Conservation (phyloP, 1,140 invertebrate species). For the Bradynema listronoti region DNA sequence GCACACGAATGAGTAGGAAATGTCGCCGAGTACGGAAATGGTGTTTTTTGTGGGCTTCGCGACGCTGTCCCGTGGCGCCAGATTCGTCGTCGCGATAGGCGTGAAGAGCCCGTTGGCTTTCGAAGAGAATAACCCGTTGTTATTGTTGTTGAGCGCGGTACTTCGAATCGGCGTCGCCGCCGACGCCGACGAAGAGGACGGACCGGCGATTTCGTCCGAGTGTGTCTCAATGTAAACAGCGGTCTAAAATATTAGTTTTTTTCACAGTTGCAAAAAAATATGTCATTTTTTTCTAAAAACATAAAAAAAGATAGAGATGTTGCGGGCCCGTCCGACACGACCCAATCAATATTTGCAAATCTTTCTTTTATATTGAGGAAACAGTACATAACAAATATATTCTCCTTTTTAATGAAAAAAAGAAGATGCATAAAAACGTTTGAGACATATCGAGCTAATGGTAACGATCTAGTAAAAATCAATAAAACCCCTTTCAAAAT, state of each 20-base stretch:
- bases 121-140: not conserved
- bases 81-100: not conserved
- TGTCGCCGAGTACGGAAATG: conserved; percentile 9
- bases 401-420: too few species aligned
- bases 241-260: not conserved
- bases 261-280: not conserved
- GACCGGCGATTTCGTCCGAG: not conserved
- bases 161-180: not conserved
- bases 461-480: not conserved
- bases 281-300: not conserved
- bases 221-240: not conserved
- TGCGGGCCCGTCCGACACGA: not conserved
- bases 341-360: not conserved
- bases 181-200: not conserved
- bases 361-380: too few species aligned
- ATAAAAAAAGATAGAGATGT: not conserved
- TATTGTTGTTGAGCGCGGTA: not conserved
- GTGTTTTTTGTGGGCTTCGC: conserved; percentile 6
- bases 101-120: not conserved
- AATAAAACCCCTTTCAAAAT: not conserved
- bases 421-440: too few species aligned
- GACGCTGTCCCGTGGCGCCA: not conserved
- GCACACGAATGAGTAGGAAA: conserved; percentile 7
- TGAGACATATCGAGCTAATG: too few species aligned
- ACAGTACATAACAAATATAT: too few species aligned